Base-by-base conservation (phyloP, 2,888 invertebrate species). In the Sialis lutaria region DNA sequence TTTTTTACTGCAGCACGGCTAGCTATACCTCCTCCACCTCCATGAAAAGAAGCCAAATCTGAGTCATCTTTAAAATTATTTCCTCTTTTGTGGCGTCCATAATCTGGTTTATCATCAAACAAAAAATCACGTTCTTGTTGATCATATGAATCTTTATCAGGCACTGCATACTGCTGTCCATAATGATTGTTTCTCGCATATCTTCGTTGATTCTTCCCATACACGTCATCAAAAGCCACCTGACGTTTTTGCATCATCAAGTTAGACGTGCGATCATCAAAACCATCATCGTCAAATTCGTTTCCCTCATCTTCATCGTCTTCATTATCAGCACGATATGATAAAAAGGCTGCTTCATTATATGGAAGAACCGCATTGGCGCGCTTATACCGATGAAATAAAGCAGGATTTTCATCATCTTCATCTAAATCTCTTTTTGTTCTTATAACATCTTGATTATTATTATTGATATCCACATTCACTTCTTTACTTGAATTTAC, bases 241-340 rank as follows among this genome's bases (percentile, higher is more conserved):
- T 49, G 55, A 53, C 50, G 51, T 37, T 54, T 60, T 48, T 45
- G 53, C 45, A 62, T 59, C 45, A 62, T 59, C 42, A 63, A 60
- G 52, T 62, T 64, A 6, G 65, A 61, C 40, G 63, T 60, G 6
- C 64, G 60, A 50, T 70, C 70, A 52, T 67, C 69, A 55, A 70
- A 68, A 7, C 67, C 67, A 51, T 70, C 67, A 50, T 70, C 67
- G 43, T 70, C 67, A 53, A 69, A 70, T 56, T 71, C 71, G 53
- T 64, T 68, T 6, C 67, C 67, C 58, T 70, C 72, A 33, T 69
- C 67, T 48, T 64, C 68, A 44, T 67, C 68, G 51, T 66, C 68
- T 35, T 69, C 67, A 40, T 40, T 33, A 32, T 40, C 67, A 34
- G 64, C 59, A 53, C 58, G 61, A 45, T 63, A 63, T 1, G 67